Conservation (phyloP, 2,113 vertebrate species). For the Typhlomys cinereus region DNA sequence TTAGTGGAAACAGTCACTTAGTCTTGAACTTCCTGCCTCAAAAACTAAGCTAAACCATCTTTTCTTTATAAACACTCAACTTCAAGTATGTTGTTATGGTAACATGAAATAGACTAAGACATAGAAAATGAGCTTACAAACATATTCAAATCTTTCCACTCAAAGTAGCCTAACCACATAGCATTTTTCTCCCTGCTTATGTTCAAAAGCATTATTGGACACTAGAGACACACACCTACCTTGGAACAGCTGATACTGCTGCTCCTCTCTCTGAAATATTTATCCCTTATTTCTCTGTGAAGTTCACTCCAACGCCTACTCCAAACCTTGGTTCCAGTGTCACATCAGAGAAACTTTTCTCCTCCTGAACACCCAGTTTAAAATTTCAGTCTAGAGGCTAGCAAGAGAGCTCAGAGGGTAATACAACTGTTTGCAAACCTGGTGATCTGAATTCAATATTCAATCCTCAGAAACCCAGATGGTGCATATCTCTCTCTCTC, state of each 20-base stretch:
- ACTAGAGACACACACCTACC: not conserved
- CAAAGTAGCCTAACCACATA: not conserved
- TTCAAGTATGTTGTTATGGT: not conserved
- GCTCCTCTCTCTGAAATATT: not conserved
- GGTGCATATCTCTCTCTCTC: too few species aligned
- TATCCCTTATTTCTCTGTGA: not conserved
- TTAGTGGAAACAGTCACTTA: not conserved
- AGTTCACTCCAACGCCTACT: not conserved
- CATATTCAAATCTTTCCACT: not conserved
- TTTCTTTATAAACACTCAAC: not conserved
- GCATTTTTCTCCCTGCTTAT: not conserved
- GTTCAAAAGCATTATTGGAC: not conserved
- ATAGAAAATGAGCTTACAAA: not conserved
- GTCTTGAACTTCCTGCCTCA: not conserved
- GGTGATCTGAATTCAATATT: too few species aligned
- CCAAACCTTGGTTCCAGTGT: not conserved
- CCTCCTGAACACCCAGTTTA: not conserved
- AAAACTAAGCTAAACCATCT: not conserved
- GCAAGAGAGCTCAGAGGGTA: too few species aligned
- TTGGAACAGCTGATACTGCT: not conserved
- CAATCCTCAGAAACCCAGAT: too few species aligned
- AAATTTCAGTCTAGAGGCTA: not conserved
- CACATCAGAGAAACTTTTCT: not conserved
- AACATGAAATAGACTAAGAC: not conserved
- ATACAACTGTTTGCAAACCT: too few species aligned